Evolutionary conservation across 2,797 vertebrate species (phyloP).

Genomic region (Carcharodon carcharias): DNA sequence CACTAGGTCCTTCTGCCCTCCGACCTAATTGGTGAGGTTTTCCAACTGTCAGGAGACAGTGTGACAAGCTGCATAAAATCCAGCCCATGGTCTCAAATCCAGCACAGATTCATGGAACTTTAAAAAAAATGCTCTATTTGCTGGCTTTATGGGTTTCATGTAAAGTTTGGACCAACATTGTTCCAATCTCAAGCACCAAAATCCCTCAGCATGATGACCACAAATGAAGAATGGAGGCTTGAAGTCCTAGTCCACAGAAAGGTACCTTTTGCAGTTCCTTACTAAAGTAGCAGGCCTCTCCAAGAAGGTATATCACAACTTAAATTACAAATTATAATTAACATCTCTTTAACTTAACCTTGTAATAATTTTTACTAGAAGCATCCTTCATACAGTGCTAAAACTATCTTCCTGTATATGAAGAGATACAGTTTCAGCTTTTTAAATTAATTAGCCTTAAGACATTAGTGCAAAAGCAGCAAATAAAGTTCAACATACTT

Average conservation of each 20-base stretch:
- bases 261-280: not conserved
- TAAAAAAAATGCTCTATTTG: too few relatives aligned
- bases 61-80: too few relatives aligned
- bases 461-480: not conserved
- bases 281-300: not conserved
- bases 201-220: not conserved
- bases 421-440: not conserved
- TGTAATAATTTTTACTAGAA: not conserved
- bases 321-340: not conserved
- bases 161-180: not conserved
- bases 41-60: too few relatives aligned
- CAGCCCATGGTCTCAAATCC: too few relatives aligned
- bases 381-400: not conserved
- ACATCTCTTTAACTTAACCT: not conserved
- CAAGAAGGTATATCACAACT: not conserved
- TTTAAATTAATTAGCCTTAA: slow-evolving; percentile 22
- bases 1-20: too few relatives aligned
- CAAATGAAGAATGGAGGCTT: not conserved
- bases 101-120: too few relatives aligned
- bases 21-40: too few relatives aligned
- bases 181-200: not conserved
- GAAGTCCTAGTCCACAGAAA: not conserved
- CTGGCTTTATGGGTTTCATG: too few relatives aligned
- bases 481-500: not conserved
- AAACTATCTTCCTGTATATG: not conserved